These are phyloP conservation scores for Tragelaphus strepsiceros DNA, from an alignment of 2,113 vertebrate genomes.

Conservation along the genomic window DNA sequence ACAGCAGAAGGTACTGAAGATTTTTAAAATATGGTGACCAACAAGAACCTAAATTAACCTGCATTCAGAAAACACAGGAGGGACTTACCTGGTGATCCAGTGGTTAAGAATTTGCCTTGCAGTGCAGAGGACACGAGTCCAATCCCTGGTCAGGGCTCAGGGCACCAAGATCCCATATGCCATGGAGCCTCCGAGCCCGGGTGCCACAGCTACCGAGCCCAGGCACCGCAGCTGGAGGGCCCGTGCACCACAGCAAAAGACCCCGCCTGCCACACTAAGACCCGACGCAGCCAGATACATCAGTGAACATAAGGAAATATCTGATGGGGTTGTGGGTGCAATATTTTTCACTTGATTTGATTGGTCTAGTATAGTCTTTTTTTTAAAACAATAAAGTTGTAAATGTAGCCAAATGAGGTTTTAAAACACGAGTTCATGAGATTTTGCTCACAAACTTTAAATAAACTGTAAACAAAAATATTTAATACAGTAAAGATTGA, in stretches of 20 bases:
- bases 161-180: background rate
- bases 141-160: background rate
- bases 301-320: background rate
- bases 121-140: background rate
- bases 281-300: background rate
- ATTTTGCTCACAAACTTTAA: background rate
- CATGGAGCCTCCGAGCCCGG: background rate
- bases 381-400: background rate
- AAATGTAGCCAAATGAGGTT: background rate
- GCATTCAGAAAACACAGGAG: background rate
- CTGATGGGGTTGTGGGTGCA: background rate
- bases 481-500: background rate
- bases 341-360: background rate
- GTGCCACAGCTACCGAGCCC: background rate
- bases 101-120: background rate
- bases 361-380: background rate
- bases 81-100: background rate
- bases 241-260: fast-evolving
- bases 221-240: too few species aligned
- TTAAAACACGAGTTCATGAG: background rate
- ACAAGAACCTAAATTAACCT: background rate
- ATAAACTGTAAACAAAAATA: background rate
- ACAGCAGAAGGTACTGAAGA: background rate
- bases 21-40: background rate
- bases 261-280: background rate